Evolutionary conservation across 2,888 invertebrate species (phyloP), one percentile per base, ranked within the genome.

Genomic region (Polydesmus complanatus): DNA sequence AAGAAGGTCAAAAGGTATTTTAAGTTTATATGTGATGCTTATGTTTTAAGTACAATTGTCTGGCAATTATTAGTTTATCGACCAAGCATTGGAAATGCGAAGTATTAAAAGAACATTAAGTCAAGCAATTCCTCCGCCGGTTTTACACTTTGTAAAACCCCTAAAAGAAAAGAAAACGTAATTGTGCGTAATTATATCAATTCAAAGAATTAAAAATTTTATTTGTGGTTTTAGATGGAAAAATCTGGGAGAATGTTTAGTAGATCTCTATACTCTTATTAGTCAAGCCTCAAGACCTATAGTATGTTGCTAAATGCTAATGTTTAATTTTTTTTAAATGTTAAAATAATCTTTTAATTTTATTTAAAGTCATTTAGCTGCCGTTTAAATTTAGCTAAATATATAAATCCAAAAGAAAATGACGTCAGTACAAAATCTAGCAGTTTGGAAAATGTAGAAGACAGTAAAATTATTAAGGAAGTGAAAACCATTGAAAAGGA

Each of bases 31-130:
- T 21, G 19, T 22, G 22, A 22, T n/a, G n/a, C 51, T 51, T 37
- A 37, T 37, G 14, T 37, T n/a, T n/a, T 37, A 14, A 37, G 14
- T 14, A 37, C 14, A 37, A 37, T 8, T 37, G 37, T 14, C n/a
- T n/a, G 14, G 14, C 37, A 37, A 37, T 14, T 37, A 37, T 37
- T 37, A 51, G 51, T 51, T 11, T 64, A 65, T 74, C 22, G 67
- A 71, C 11, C 73, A 73, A 65, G 72, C 73, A 18, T 52, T 70
- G 25, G 66, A 66, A 5, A 70, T 74, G 65, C 65, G 73, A 62
- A 64, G 66, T 48, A 70, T 68, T 58, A 68, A 70, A 57, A 67
- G 69, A 57, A 68, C 70, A 61, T 60, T 71, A 55, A 68, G 69
- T 54, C 69, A 68, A 57, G 66, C 68, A 22, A 68, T 68, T 49